phyloP scores from a whole-genome alignment of 2,888 invertebrate genomes.

The Cephus runcator region DNA sequence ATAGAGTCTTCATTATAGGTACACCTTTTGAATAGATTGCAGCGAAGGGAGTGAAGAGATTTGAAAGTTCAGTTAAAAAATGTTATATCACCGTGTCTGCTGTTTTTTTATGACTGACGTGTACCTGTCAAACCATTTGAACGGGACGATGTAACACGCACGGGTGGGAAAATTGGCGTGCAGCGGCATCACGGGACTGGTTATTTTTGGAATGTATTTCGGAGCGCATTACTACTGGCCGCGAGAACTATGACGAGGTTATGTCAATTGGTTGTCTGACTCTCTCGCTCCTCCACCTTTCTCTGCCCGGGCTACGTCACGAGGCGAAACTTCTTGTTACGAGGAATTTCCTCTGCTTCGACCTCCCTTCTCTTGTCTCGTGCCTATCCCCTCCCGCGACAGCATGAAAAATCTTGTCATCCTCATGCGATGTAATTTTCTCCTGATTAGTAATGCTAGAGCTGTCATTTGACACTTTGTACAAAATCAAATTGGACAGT shows the following conservation, averaged over 20 bases:
- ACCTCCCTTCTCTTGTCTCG: background rate
- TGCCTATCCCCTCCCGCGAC: background rate
- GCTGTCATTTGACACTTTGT: too few relatives aligned
- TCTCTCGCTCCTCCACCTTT: background rate
- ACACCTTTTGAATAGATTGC: background rate
- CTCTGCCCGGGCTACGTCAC: background rate
- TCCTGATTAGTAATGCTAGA: too few relatives aligned
- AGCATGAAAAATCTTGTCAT: background rate
- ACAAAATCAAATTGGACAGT: background rate
- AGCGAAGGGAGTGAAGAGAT: background rate
- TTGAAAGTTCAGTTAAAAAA: background rate
- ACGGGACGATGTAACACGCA: background rate
- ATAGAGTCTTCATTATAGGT: background rate
- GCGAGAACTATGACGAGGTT: background rate
- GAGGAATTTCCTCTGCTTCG: background rate
- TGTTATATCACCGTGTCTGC: background rate
- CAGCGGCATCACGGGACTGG: conserved; percentile 25
- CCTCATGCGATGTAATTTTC: too few relatives aligned
- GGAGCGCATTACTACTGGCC: background rate
- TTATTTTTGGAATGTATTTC: conserved; percentile 14
- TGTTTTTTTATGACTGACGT: background rate
- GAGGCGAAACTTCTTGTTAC: background rate
- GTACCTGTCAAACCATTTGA: background rate
- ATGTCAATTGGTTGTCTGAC: background rate
- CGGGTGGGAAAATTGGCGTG: conserved; percentile 25